Conservation (phyloP, 2,888 invertebrate genomes). For the Athrips mouffetella region DNA sequence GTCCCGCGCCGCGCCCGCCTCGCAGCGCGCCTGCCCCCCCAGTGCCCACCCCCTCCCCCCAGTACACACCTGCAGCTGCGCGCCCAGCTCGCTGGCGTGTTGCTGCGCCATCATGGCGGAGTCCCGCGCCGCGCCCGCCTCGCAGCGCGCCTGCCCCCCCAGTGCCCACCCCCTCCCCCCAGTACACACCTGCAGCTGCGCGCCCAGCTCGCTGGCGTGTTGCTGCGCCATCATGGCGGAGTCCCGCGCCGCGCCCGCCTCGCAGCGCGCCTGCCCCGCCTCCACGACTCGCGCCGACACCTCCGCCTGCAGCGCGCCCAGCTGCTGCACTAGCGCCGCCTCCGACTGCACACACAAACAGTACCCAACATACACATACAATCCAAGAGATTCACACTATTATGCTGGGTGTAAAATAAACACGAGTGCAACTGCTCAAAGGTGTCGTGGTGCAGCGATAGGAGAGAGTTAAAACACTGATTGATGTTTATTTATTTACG, state of each 20-base stretch:
- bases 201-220: slow-evolving; percentile 64
- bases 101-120: slow-evolving; percentile 68
- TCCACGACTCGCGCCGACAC: slow-evolving; percentile 51
- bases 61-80: slow-evolving; percentile 72
- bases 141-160: slow-evolving; percentile 54
- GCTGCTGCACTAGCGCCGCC: slow-evolving; percentile 57
- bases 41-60: too few species aligned
- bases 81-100: slow-evolving; percentile 65
- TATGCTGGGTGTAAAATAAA: too few species aligned
- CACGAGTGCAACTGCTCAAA: too few species aligned
- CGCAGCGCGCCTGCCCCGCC: slow-evolving; percentile 65
- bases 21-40: slow-evolving; percentile 69
- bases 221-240: slow-evolving; percentile 68
- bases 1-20: slow-evolving; percentile 62
- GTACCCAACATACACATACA: neutral
- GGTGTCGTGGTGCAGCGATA: too few species aligned
- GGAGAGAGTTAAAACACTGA: too few species aligned
- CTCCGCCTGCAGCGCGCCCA: slow-evolving; percentile 67
- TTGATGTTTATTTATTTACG: too few species aligned
- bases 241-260: slow-evolving; percentile 61
- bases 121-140: slow-evolving; percentile 62
- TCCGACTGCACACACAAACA: slow-evolving; percentile 42
- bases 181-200: slow-evolving; percentile 70
- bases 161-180: too few species aligned
- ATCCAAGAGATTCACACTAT: too few species aligned